phyloP scores from a whole-genome alignment of 2,797 vertebrate species.

The Capromys pilorides region DNA sequence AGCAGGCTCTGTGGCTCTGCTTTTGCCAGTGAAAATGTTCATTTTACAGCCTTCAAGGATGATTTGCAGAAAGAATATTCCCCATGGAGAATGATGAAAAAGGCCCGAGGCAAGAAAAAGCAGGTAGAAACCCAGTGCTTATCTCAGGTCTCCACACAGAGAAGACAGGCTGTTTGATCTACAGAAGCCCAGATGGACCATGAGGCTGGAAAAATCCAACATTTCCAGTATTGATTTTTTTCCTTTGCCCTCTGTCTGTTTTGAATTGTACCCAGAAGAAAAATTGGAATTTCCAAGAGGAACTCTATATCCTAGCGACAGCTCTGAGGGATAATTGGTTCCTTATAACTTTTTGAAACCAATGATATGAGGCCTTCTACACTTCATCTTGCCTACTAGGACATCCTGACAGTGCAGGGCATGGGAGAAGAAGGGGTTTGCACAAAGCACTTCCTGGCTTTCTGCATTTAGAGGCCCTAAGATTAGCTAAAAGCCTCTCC shows the following conservation, averaged over 20 bases:
- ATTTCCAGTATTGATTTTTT: conserved; percentile 58
- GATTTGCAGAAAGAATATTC: not conserved
- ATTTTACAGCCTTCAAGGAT: not conserved
- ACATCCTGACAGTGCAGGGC: not conserved
- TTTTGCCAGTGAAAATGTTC: not conserved
- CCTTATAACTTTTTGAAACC: conserved; percentile 20
- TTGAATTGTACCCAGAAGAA: conserved; percentile 45
- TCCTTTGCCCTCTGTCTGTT: conserved; percentile 1
- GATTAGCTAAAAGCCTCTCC: not conserved
- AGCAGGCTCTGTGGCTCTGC: not conserved
- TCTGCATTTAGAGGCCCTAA: not conserved
- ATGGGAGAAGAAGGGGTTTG: no score
- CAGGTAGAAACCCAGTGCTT: not conserved
- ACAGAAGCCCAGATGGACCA: not conserved
- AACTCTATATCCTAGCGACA: not conserved
- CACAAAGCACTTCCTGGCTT: not conserved
- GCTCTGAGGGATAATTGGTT: conserved; percentile 19
- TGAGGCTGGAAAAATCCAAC: conserved; percentile 18
- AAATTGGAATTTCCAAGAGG: conserved; percentile 49
- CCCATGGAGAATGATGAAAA: conserved; percentile 22
- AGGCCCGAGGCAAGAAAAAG: not conserved
- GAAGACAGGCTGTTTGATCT: not conserved
- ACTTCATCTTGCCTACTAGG: not conserved
- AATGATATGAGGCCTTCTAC: not conserved
- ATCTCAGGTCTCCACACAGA: not conserved